These are phyloP conservation scores for Pseudotriccus pelzelni DNA, from an alignment of 2,797 vertebrate species.

Conservation along the genomic window DNA sequence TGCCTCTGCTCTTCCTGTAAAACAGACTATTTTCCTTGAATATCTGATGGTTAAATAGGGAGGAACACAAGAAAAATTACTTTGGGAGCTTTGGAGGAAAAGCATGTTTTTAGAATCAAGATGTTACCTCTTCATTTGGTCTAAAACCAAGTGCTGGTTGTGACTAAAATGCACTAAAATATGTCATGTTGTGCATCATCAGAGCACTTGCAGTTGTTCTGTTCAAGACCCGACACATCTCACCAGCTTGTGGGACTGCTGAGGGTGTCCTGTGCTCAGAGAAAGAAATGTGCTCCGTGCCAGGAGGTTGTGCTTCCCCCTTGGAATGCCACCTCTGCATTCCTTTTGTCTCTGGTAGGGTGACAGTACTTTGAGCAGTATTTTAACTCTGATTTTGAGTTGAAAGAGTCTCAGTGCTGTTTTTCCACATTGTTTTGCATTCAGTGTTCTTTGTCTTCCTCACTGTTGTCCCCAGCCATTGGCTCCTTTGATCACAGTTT, in stretches of 20 bases:
- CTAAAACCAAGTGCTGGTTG: neutral
- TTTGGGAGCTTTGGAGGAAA: neutral
- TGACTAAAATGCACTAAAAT: neutral
- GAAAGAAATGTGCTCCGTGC: neutral
- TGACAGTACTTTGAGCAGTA: neutral
- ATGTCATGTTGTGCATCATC: neutral
- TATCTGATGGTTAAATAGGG: neutral
- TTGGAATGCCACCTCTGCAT: neutral
- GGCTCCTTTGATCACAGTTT: neutral
- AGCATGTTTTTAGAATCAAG: neutral
- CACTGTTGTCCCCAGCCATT: neutral
- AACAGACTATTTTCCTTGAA: neutral
- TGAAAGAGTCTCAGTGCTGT: neutral
- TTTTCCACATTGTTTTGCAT: neutral
- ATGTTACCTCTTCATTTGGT: neutral
- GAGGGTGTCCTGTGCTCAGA: neutral
- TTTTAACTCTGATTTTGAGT: neutral
- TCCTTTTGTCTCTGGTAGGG: neutral
- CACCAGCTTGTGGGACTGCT: neutral
- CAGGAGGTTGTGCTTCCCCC: neutral
- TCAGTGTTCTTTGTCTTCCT: neutral
- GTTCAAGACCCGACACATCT: neutral
- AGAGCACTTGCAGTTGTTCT: neutral
- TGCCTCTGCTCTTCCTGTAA: accelerated
- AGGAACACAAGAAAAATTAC: neutral